Evolutionary conservation across 2,888 invertebrate genomes (phyloP), one percentile per base, ranked within the genome.

Genomic region (Pediacus dermestoides): DNA sequence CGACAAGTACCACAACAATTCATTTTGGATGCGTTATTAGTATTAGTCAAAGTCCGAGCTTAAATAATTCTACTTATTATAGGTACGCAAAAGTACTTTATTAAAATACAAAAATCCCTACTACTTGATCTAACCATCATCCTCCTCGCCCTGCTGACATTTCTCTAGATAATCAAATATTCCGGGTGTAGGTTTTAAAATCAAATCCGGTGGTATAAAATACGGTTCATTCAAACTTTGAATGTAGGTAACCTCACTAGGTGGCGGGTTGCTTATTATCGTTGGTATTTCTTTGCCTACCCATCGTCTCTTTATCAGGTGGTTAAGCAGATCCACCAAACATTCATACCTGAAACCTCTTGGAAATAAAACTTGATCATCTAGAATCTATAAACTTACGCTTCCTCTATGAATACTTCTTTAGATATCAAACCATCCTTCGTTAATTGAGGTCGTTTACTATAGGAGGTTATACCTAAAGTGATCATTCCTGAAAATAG

Each of bases 361-460:
- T 15, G 8, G n/a, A n/a, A n/a, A n/a, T n/a, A n/a, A n/a, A n/a
- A n/a, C n/a, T n/a, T n/a, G n/a, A n/a, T n/a, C n/a, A n/a, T n/a
- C n/a, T n/a, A n/a, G n/a, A n/a, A n/a, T n/a, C n/a, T n/a, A n/a
- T n/a, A 6, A 25, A 25, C 25, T 25, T 54, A 63, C 60, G 60
- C 61, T 49, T 68, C 67, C 15, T 63, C 58, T 4, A 67, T 44
- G 44, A 70, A 70, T 2, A 46, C 48, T 7, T 61, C 53, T 44
- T 60, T 64, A 1, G 55, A 23, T 2, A 68, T 55, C 46, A 61
- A 39, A 4, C 54, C 57, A 2, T 64, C 62, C 3, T 30, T 16
- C 8, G 56, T 48, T 8, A 50, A 23, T 2, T 49, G 48, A 1
- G 67, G 67, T 14, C 52, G 44, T 30, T 53, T 49, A 40, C 66